Conservation (phyloP, 2,888 invertebrate species). For the Epinotia demarniana region DNA sequence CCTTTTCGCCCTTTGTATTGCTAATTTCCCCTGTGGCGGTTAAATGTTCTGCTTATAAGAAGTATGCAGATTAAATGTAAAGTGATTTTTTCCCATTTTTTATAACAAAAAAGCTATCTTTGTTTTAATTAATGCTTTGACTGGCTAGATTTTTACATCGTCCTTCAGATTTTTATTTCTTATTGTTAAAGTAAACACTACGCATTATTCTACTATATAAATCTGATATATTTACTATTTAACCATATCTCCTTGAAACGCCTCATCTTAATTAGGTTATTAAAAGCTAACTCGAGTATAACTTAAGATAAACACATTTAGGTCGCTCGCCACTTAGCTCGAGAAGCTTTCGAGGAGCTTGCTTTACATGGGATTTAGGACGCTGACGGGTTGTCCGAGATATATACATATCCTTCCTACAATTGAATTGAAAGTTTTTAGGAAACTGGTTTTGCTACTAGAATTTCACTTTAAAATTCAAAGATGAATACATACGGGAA, state of each 20-base stretch:
- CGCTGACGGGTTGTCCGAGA: neutral
- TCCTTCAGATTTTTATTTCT: neutral
- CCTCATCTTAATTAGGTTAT: slow-evolving; percentile 10
- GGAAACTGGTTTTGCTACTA: neutral
- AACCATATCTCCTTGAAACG: neutral
- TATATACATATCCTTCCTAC: neutral
- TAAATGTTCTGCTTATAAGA: slow-evolving; percentile 28
- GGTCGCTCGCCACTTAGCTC: slow-evolving; percentile 28
- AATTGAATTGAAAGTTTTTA: no score
- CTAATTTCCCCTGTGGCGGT: slow-evolving; percentile 35
- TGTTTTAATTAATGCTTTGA: neutral
- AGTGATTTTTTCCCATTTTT: neutral
- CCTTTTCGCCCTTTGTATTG: slow-evolving; percentile 25
- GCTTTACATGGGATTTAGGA: slow-evolving; percentile 31
- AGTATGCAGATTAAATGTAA: slow-evolving; percentile 21
- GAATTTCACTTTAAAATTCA: no score
- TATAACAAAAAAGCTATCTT: neutral
- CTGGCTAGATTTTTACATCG: neutral
- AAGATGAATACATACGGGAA: no score
- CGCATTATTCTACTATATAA: no score
- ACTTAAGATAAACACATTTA: slow-evolving; percentile 33
- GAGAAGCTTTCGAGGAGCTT: slow-evolving; percentile 19
- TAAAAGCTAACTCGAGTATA: slow-evolving; percentile 7
- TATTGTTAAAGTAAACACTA: no score
- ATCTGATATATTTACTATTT: neutral